Base-by-base conservation (phyloP, 1,140 invertebrate genomes). In the Pogonomyrmex barbatus region DNA sequence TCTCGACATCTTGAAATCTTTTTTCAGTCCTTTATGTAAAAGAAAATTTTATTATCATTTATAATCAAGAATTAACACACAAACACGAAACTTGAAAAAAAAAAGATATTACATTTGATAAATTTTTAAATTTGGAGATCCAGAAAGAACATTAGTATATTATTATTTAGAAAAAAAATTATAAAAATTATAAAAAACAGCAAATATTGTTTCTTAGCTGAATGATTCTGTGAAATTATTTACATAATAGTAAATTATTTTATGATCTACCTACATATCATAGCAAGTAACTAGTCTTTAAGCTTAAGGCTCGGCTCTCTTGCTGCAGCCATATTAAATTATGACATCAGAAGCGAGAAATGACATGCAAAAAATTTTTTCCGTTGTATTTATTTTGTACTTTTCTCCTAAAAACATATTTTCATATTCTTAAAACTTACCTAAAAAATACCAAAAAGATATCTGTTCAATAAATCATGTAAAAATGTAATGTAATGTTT, bases 1-100 rank as follows among this genome's bases (percentile, higher is more conserved):
- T 2, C 36, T 12, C 36, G 42, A n/a, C 87, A 85, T 91, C 0
- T 36, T 52, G 33, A 60, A 33, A 30, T 17, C 30, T 56, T 54
- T 17, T 47, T 39, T 17, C 24, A 24, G 36, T 6, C 17, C 9
- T 9, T 12, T 24, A 33, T 4, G 12, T 5, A 68, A 47, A 12
- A 10, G 24, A 33, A 54, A 45, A 45, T 4, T 42, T 2, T 45
- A 10, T 58, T 47, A 54, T 36, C 12, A 63, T 39, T 14, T 56
- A 0, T 12, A 0, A 33, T 77, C 2, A 24, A n/a, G 50, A 14
- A 68, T 60, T 39, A 30, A 52, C 8, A 45, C 2, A 9, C 6
- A 36, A 24, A 24, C 24, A 24, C 24, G 24, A 24, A 24, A 24
- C 24, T 24, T 24, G 24, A 8, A 39, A 36, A 39, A 39, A 4